Evolutionary conservation across 2,888 invertebrate genomes (phyloP).

Genomic region (Corythucha ciliata): DNA sequence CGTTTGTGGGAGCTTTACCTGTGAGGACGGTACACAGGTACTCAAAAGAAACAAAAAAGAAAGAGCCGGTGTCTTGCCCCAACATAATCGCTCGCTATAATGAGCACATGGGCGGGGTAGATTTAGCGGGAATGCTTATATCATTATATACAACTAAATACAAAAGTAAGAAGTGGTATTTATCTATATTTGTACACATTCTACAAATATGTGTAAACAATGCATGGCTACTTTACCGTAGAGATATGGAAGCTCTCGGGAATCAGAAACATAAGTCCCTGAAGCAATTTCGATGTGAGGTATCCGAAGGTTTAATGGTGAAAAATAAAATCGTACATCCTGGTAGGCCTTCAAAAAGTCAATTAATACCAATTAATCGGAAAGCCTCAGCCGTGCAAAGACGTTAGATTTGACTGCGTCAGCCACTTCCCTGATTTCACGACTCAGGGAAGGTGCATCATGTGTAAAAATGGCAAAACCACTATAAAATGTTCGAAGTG

Average conservation of each 20-base stretch:
- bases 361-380: background rate
- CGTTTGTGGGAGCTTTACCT: background rate
- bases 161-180: background rate
- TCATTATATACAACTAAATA: background rate
- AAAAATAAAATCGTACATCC: background rate
- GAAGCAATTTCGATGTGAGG: background rate
- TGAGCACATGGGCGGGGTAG: background rate
- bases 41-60: background rate
- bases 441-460: background rate
- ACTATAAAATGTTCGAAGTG: background rate
- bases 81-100: background rate
- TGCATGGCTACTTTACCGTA: background rate
- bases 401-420: background rate
- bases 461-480: background rate
- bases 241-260: background rate
- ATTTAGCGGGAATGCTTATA: background rate
- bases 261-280: background rate
- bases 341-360: background rate
- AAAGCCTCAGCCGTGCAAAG: background rate
- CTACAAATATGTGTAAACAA: background rate
- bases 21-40: background rate
- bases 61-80: background rate
- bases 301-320: background rate
- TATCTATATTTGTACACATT: background rate
- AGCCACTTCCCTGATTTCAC: background rate